Evolutionary conservation across 2,888 invertebrate genomes (phyloP).

Genomic region (Chirona hameri): DNA sequence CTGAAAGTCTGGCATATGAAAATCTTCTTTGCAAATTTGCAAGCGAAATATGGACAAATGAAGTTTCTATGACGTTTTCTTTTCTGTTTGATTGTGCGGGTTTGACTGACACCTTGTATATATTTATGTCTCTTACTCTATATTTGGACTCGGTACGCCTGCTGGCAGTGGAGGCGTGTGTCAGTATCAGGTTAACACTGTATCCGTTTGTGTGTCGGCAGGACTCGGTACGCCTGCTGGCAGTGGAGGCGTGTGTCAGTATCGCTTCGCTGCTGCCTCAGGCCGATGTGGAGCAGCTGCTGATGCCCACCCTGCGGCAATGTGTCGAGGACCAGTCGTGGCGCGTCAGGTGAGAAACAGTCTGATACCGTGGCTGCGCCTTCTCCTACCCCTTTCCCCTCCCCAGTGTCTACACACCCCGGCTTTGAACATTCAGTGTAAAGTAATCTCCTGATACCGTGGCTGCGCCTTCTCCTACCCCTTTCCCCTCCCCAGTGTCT

Average conservation of each 20-base stretch:
- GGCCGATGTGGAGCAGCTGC: slow-evolving; percentile 82
- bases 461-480: neutral
- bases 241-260: slow-evolving; percentile 94
- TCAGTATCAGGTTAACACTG: slow-evolving; percentile 63
- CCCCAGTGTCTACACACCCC: no score
- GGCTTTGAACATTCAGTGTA: no score
- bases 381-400: neutral
- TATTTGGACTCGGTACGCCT: neutral
- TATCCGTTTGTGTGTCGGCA: slow-evolving; percentile 83
- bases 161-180: no score
- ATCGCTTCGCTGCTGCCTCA: slow-evolving; percentile 81
- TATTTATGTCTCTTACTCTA: neutral
- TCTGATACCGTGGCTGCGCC: neutral
- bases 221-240: no score
- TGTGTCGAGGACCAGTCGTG: slow-evolving; percentile 74
- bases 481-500: neutral
- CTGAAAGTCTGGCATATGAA: no score
- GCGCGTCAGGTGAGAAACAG: slow-evolving; percentile 54
- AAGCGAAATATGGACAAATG: neutral
- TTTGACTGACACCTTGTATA: neutral
- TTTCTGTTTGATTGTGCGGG: no score
- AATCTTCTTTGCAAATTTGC: neutral
- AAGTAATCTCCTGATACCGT: no score
- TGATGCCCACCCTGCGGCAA: slow-evolving; percentile 91
- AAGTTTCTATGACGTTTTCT: neutral